Conservation (phyloP, 2,113 vertebrate genomes). For the Malurus alboscapulatus region DNA sequence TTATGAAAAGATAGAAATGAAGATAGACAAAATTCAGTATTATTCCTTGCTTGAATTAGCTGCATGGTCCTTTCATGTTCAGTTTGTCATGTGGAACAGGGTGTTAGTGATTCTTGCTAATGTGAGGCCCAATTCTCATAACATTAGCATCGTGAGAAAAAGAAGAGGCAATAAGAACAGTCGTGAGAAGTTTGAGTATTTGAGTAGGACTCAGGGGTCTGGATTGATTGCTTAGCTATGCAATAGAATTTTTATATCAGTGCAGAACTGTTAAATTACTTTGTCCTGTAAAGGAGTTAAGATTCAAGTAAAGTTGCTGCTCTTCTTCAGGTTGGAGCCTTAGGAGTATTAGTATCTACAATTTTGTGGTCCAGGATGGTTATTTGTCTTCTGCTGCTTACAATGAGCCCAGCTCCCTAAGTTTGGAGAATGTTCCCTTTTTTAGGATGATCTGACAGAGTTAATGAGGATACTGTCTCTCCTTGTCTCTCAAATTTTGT, state of each 20-base stretch:
- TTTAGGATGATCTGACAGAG: not conserved
- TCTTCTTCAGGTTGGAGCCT: not conserved
- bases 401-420: not conserved
- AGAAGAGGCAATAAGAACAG: not conserved
- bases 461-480: not conserved
- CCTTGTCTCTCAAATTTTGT: not conserved
- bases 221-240: not conserved
- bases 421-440: not conserved
- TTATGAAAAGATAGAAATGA: not conserved
- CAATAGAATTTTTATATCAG: not conserved
- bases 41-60: not conserved
- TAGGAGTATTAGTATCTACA: not conserved
- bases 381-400: not conserved
- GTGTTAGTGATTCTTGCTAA: not conserved
- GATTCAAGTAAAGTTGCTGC: not conserved
- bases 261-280: not conserved
- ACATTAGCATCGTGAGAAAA: not conserved
- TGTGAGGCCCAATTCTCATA: not conserved
- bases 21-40: not conserved
- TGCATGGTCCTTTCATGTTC: not conserved
- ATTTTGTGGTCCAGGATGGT: not conserved
- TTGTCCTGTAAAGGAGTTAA: not conserved
- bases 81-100: not conserved
- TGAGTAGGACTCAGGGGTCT: not conserved
- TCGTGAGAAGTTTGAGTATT: not conserved